These are phyloP conservation scores for Neotoxoptera formosana DNA, from an alignment of 1,140 invertebrate genomes.

Conservation along the genomic window DNA sequence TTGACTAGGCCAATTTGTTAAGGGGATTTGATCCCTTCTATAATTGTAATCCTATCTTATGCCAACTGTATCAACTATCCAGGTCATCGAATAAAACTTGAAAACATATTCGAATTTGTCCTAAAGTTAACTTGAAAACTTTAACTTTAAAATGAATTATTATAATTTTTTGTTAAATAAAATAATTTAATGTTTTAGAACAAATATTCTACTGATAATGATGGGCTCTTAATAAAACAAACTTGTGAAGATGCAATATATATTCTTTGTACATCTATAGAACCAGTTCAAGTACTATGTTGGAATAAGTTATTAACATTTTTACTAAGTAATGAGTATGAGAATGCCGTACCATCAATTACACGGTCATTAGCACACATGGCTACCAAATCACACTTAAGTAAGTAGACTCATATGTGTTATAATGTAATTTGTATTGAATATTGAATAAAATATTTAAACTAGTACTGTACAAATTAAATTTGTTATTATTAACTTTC, in stretches of 20 bases:
- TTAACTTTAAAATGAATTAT: no score
- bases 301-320: conserved; percentile 50
- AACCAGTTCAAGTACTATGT: conserved; percentile 38
- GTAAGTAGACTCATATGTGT: background rate
- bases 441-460: background rate
- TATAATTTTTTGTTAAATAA: background rate
- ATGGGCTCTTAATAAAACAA: conserved; percentile 56
- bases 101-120: no score
- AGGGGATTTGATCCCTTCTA: no score
- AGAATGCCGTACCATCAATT: conserved; percentile 49
- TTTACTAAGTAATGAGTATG: conserved; percentile 41
- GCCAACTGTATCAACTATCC: no score
- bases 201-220: conserved; percentile 56
- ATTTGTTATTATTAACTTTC: no score
- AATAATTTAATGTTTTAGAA: conserved; percentile 59
- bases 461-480: no score
- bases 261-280: conserved; percentile 38
- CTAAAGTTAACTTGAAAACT: no score
- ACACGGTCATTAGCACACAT: conserved; percentile 41
- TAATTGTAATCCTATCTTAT: no score
- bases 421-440: background rate
- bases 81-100: no score
- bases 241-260: conserved; percentile 45
- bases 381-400: conserved; percentile 50
- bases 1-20: background rate